Percentiles rank a stretch among this genome's conserved stretches.
Conservation (phyloP, 2,888 invertebrate genomes). For the Metellina segmentata region DNA sequence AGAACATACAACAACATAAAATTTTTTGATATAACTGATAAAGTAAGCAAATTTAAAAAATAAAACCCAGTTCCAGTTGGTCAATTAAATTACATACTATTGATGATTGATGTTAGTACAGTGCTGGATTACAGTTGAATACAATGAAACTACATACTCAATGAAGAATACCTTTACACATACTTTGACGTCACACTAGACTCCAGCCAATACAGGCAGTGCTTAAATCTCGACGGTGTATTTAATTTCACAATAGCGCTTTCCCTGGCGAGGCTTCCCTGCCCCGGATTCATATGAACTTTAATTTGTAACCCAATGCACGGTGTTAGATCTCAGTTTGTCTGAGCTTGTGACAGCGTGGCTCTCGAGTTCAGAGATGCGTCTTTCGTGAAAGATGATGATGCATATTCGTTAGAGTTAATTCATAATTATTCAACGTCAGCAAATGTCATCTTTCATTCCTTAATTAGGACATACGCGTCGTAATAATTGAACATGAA, state of each 20-base stretch:
- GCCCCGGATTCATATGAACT: not conserved
- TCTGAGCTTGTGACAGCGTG: not conserved
- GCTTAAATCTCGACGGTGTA: not conserved
- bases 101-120: too few species aligned
- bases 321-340: not conserved
- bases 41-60: too few species aligned
- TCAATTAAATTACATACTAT: too few species aligned
- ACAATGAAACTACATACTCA: too few species aligned
- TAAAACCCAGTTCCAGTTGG: too few species aligned
- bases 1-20: too few species aligned
- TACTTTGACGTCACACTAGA: not conserved
- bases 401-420: not conserved
- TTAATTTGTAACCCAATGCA: not conserved
- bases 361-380: not conserved
- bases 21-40: too few species aligned
- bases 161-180: not conserved
- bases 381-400: not conserved
- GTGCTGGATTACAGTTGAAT: too few species aligned
- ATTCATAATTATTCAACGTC: constrained; percentile 1
- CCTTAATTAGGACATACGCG: not conserved
- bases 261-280: not conserved
- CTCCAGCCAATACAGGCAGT: not conserved
- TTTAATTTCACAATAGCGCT: not conserved
- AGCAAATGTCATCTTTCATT: not conserved
- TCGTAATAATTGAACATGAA: not conserved